Evolutionary conservation across 2,888 invertebrate species (phyloP).

Genomic region (Flexamia atlantica): DNA sequence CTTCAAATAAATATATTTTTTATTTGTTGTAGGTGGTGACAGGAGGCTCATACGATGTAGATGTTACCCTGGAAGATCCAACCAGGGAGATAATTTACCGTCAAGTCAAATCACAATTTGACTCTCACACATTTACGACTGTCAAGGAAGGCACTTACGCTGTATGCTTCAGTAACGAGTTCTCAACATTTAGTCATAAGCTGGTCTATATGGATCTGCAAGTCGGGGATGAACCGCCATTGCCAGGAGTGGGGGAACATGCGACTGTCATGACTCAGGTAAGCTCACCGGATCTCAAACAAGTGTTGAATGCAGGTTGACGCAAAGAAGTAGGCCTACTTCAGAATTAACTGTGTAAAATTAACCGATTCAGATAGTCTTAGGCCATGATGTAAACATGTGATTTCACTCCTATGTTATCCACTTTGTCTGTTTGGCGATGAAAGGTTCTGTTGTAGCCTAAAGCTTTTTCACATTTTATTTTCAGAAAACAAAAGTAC

Average conservation of each 20-base stretch:
- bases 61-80: constrained; percentile 93
- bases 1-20: neutral
- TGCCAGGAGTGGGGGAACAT: constrained; percentile 92
- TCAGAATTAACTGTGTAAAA: no score
- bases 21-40: constrained; percentile 90
- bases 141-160: constrained; percentile 86
- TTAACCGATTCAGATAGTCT: no score
- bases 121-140: constrained; percentile 92
- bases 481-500: no score
- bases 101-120: constrained; percentile 96
- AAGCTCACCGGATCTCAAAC: constrained; percentile 63
- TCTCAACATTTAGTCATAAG: constrained; percentile 99
- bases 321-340: no score
- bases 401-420: no score
- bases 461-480: no score
- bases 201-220: constrained; percentile 98
- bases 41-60: constrained; percentile 99
- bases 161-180: constrained; percentile 99
- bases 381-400: no score
- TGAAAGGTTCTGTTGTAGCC: no score
- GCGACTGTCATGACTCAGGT: constrained; percentile 96
- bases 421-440: no score
- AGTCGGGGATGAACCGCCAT: constrained; percentile 93
- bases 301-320: no score
- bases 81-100: constrained; percentile 93